Percentiles rank a stretch among this genome's conserved stretches.
Evolutionary conservation across 2,888 invertebrate genomes (phyloP).

Genomic region (Myopa tessellatipennis): DNA sequence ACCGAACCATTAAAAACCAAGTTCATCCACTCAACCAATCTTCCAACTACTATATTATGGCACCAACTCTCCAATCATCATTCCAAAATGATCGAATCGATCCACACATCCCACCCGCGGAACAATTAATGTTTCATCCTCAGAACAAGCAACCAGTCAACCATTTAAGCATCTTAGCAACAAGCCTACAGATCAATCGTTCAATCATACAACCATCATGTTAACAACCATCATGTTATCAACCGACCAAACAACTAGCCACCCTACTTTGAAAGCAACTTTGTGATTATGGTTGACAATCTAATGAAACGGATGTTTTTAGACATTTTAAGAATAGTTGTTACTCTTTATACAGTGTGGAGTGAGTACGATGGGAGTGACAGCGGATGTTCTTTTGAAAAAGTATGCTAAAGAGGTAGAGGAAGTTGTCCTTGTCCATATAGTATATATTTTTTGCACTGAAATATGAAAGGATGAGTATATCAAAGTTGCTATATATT

Average conservation of each 20-base stretch:
- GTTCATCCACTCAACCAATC: too few species aligned
- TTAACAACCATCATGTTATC: not conserved
- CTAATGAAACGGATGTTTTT: not conserved
- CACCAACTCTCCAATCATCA: too few species aligned
- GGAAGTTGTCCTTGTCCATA: not conserved
- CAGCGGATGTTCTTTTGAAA: conserved; percentile 21
- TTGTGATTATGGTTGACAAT: conserved; percentile 12
- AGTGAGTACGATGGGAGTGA: conserved; percentile 11
- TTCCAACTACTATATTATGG: too few species aligned
- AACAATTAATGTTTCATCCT: too few species aligned
- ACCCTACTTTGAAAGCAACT: not conserved
- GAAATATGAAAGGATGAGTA: not conserved
- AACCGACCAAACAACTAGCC: not conserved
- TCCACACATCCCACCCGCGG: too few species aligned
- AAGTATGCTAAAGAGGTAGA: not conserved
- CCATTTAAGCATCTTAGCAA: too few species aligned
- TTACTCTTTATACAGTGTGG: not conserved
- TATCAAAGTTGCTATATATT: too few species aligned
- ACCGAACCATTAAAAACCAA: too few species aligned
- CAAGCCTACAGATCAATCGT: too few species aligned
- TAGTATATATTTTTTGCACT: not conserved
- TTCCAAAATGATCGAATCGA: too few species aligned
- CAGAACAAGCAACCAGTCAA: too few species aligned
- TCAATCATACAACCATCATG: too few species aligned
- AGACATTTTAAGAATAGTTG: not conserved